Percentiles rank a stretch among this genome's conserved stretches.
Conservation (phyloP, 2,888 invertebrate species). For the Drosophila emarginata region DNA sequence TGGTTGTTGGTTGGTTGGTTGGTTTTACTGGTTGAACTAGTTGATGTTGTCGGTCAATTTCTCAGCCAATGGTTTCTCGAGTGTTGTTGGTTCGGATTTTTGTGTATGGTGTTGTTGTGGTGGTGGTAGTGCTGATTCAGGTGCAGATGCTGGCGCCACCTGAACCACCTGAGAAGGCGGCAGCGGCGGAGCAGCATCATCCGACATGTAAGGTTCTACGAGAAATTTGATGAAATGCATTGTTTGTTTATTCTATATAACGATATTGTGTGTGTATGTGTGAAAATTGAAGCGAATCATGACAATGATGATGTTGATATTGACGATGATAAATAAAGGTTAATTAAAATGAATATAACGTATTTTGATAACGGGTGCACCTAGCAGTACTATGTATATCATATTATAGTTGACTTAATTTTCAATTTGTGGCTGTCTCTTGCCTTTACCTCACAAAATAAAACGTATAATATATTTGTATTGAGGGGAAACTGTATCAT, state of each 20-base stretch:
- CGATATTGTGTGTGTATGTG: conserved; percentile 6
- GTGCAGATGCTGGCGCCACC: conserved; percentile 37
- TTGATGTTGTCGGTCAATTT: conserved; percentile 65
- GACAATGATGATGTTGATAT: not conserved
- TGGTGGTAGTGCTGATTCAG: conserved; percentile 45
- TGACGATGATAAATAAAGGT: not conserved
- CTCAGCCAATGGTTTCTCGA: conserved; percentile 73
- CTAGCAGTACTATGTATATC: conserved; percentile 55
- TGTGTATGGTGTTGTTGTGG: conserved; percentile 52
- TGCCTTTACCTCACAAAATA: conserved; percentile 61
- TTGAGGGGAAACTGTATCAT: not conserved
- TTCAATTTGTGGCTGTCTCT: conserved; percentile 30
- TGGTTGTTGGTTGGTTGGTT: conserved; percentile 40
- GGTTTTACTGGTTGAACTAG: conserved; percentile 48
- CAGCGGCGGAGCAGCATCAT: conserved; percentile 61
- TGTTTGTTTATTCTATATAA: conserved; percentile 11
- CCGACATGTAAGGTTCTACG: conserved; percentile 70
- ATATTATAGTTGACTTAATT: conserved; percentile 34
- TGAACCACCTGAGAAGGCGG: conserved; percentile 49
- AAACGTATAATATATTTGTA: conserved; percentile 26
- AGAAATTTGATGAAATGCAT: conserved; percentile 59
- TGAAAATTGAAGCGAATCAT: not conserved
- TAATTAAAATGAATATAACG: conserved; percentile 24
- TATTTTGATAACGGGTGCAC: conserved; percentile 53
- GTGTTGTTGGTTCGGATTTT: conserved; percentile 71